Percentiles rank a stretch among this genome's conserved stretches.
These are phyloP conservation scores for Sula dactylatra DNA, from an alignment of 2,113 vertebrate genomes.

Conservation along the genomic window DNA sequence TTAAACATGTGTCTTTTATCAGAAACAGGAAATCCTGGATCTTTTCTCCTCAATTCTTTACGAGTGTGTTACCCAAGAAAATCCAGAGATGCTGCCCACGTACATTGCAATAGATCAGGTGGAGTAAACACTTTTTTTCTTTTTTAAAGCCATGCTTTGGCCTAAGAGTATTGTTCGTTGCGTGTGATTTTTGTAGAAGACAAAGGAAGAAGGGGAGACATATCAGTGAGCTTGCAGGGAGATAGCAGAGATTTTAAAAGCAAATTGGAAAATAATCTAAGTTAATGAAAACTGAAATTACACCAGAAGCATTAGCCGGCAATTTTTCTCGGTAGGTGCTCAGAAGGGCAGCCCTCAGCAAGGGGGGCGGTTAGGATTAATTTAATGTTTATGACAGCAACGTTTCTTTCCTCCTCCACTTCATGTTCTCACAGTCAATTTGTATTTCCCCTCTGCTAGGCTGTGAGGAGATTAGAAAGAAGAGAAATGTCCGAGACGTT, in stretches of 20 bases:
- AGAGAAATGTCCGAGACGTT: constrained; percentile 85
- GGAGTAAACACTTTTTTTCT: background rate
- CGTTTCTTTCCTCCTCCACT: background rate
- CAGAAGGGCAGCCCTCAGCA: background rate
- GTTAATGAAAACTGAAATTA: background rate
- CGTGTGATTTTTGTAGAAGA: background rate
- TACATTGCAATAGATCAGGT: constrained; percentile 97
- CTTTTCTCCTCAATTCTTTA: constrained; percentile 94
- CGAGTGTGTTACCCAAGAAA: constrained; percentile 96
- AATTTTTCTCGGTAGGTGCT: background rate
- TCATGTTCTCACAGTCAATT: background rate
- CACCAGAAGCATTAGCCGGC: background rate
- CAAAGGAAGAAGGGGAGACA: background rate
- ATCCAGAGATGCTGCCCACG: constrained; percentile 94
- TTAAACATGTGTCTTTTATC: background rate
- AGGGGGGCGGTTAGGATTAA: background rate
- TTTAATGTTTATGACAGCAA: background rate
- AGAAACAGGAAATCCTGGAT: constrained; percentile 89
- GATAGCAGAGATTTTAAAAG: background rate
- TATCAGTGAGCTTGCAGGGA: background rate
- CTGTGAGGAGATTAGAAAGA: constrained; percentile 78
- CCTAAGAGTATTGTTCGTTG: background rate
- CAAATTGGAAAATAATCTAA: background rate
- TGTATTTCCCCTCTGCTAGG: constrained; percentile 46
- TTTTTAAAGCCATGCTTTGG: background rate